Percentiles rank a stretch among this genome's conserved stretches.
Conservation (phyloP, 2,888 invertebrate species). For the Octonoba sinensis region DNA sequence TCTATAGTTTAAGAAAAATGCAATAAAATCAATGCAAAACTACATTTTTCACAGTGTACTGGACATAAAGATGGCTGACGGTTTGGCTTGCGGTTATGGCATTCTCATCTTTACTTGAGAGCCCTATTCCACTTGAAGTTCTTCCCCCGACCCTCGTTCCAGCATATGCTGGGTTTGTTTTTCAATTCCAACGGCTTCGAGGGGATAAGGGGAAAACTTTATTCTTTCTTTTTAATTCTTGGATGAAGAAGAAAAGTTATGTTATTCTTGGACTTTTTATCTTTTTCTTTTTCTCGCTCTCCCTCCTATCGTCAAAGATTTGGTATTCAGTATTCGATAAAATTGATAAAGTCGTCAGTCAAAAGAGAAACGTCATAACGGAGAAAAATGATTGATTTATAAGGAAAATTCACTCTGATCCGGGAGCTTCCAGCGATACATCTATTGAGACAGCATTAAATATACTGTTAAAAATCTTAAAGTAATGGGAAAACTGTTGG, state of each 20-base stretch:
- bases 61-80: too few species aligned
- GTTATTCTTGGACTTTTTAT: neutral
- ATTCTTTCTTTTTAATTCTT: conserved; percentile 22
- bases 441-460: neutral
- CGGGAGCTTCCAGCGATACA: neutral
- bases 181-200: conserved; percentile 8
- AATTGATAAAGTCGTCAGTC: conserved; percentile 21
- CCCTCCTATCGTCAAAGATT: neutral
- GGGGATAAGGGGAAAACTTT: neutral
- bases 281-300: neutral
- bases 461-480: too few species aligned
- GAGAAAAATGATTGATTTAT: conserved; percentile 5
- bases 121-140: too few species aligned
- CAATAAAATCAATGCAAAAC: too few species aligned
- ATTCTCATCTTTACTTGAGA: too few species aligned
- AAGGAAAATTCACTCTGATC: neutral
- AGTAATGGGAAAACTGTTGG: too few species aligned
- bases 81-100: too few species aligned
- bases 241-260: neutral
- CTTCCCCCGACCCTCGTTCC: neutral
- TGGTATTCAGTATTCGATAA: conserved; percentile 10
- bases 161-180: conserved; percentile 21
- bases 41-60: too few species aligned
- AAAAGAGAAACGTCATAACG: neutral
- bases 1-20: too few species aligned